Evolutionary conservation across 2,797 vertebrate genomes (phyloP).

Genomic region (Coregonus suidteri): DNA sequence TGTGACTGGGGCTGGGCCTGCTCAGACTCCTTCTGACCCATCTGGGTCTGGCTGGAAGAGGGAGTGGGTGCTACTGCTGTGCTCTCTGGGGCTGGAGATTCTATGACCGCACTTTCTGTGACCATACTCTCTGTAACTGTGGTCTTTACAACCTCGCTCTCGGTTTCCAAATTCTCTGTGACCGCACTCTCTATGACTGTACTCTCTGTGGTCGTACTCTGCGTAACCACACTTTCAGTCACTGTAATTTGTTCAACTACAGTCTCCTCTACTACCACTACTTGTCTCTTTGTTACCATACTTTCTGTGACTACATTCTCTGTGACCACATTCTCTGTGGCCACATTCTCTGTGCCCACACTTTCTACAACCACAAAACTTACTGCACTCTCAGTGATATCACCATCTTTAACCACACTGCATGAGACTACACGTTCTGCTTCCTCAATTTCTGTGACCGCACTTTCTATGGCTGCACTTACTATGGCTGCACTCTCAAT

Average conservation of each 20-base stretch:
- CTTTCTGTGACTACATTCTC: constrained; percentile 28
- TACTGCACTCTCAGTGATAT: background rate
- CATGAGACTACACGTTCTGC: background rate
- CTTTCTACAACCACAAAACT: background rate
- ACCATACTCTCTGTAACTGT: constrained; percentile 9
- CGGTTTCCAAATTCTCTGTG: constrained; percentile 19
- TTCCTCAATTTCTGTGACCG: background rate
- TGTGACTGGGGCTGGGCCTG: background rate
- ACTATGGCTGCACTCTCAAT: constrained; percentile 30
- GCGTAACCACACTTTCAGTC: background rate
- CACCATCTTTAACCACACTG: too few relatives aligned
- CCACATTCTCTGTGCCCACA: constrained; percentile 29
- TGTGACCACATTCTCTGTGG: constrained; percentile 13
- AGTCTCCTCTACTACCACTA: background rate
- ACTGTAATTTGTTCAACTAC: background rate
- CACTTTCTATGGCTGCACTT: constrained; percentile 22
- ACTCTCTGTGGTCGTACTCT: constrained; percentile 19
- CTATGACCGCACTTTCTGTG: constrained; percentile 46
- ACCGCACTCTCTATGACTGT: constrained; percentile 12
- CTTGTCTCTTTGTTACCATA: background rate
- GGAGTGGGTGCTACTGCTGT: constrained; percentile 30
- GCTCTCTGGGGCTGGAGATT: constrained; percentile 64
- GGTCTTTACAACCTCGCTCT: too few relatives aligned
- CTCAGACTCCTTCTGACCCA: background rate
- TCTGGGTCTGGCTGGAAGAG: constrained; percentile 36